Conservation (phyloP, 2,888 invertebrate genomes). For the Osmoderma eremita region DNA sequence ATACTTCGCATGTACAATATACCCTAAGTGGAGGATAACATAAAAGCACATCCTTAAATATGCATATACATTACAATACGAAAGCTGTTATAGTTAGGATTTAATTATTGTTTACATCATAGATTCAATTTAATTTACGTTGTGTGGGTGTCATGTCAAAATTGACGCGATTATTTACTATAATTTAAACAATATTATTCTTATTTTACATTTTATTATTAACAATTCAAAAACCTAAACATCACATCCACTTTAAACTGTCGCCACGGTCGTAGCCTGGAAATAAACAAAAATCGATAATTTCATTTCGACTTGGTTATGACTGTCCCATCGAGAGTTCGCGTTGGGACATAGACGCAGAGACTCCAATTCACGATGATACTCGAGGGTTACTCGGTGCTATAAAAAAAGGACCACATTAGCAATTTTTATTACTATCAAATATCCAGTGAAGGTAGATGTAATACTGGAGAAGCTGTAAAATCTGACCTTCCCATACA, state of each 20-base stretch:
- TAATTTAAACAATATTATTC: no score
- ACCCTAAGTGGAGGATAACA: no score
- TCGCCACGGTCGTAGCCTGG: neutral
- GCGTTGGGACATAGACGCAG: no score
- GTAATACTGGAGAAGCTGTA: neutral
- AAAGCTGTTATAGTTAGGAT: no score
- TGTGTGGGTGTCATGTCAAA: no score
- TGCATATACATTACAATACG: no score
- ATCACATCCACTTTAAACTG: neutral
- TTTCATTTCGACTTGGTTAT: slow-evolving; percentile 15
- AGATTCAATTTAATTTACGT: no score
- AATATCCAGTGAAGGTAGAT: slow-evolving; percentile 19
- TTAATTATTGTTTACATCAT: no score
- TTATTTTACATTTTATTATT: neutral
- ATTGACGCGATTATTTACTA: no score
- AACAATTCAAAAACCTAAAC: no score
- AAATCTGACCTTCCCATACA: neutral
- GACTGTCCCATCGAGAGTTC: slow-evolving; percentile 2
- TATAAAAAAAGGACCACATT: slow-evolving; percentile 20
- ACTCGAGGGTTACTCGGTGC: slow-evolving; percentile 1
- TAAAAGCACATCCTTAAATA: no score
- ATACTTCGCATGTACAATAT: no score
- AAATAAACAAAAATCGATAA: slow-evolving; percentile 16
- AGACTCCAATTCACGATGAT: slow-evolving; percentile 5
- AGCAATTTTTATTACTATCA: slow-evolving; percentile 27